Evolutionary conservation across 1,140 invertebrate species (phyloP).

Genomic region (Papilio aristodemus): DNA sequence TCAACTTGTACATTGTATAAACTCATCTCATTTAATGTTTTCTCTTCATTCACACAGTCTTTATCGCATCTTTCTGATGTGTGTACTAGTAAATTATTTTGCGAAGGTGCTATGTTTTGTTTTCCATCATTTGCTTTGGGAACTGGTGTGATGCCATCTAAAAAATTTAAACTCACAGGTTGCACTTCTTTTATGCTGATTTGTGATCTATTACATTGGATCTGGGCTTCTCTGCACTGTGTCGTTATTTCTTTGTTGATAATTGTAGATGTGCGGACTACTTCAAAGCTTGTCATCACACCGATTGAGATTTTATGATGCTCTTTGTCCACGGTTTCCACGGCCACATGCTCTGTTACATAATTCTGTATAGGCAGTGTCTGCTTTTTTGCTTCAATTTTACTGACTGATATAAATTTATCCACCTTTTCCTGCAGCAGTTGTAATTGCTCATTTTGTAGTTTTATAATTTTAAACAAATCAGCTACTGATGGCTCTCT

Average conservation of each 20-base stretch:
- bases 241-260: constrained; percentile 70
- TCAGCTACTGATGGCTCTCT: constrained; percentile 79
- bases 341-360: constrained; percentile 53
- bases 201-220: constrained; percentile 69
- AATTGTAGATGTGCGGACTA: constrained; percentile 80
- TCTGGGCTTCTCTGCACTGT: constrained; percentile 59
- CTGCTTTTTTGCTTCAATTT: constrained; percentile 43
- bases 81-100: not conserved
- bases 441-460: constrained; percentile 81
- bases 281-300: constrained; percentile 87
- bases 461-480: constrained; percentile 81
- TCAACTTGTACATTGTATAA: constrained; percentile 81
- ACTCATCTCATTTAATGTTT: constrained; percentile 79
- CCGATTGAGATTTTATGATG: constrained; percentile 85
- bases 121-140: constrained; percentile 40
- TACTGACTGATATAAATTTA: constrained; percentile 64
- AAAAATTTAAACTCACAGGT: constrained; percentile 64
- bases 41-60: constrained; percentile 53
- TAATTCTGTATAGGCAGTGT: constrained; percentile 48
- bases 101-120: not conserved
- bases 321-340: constrained; percentile 82
- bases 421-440: constrained; percentile 81
- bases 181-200: constrained; percentile 69
- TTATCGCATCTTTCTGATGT: constrained; percentile 8
- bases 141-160: constrained; percentile 59